Evolutionary conservation across 2,113 vertebrate genomes (phyloP), one percentile per base, ranked within the genome.

Genomic region (Ellobius talpinus): DNA sequence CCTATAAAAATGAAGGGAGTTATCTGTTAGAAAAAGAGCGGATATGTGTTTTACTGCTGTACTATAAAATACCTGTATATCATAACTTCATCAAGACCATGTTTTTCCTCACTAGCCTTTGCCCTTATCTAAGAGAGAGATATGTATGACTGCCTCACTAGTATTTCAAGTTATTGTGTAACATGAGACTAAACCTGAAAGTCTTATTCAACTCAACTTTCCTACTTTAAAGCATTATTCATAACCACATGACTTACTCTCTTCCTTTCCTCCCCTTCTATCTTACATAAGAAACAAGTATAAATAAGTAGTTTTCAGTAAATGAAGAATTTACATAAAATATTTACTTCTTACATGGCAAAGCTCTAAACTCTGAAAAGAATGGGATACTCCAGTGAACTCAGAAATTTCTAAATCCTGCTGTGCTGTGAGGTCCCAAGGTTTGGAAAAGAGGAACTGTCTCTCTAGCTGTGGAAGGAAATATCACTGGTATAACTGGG

Each of bases 1-100:
- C 99, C 99, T 99, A 65, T 29, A 55, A 97, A 96, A 97, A 29
- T 73, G 61, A 24, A 91, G 8, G 36, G 5, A 79, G 76, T 26
- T 58, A 77, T 76, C 88, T 65, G 91, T 87, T 85, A 96, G 55
- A 42, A 96, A 12, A 84, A 87, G 0, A 73, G 13, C 29, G 0
- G 3, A 23, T 89, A 2, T 50, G 21, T 94, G 3, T 65, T 16
- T 85, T 24, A 89, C 12, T 87, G 17, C 16, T 96, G 6, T 81
- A 77, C 31, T 90, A 72, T 85, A 39, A 12, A 79, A 13, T 39
- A 90, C n/a, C 66, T 31, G 13, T 17, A 87, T 31, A 82, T 86
- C 93, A 90, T 89, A 95, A 90, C 61, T 47, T 77, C 24, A 72
- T 58, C 85, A 85, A 91, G 58, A 65, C 33, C 16, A 79, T n/a